Base-by-base conservation (phyloP, 2,888 invertebrate genomes). In the Lymantria monacha region DNA sequence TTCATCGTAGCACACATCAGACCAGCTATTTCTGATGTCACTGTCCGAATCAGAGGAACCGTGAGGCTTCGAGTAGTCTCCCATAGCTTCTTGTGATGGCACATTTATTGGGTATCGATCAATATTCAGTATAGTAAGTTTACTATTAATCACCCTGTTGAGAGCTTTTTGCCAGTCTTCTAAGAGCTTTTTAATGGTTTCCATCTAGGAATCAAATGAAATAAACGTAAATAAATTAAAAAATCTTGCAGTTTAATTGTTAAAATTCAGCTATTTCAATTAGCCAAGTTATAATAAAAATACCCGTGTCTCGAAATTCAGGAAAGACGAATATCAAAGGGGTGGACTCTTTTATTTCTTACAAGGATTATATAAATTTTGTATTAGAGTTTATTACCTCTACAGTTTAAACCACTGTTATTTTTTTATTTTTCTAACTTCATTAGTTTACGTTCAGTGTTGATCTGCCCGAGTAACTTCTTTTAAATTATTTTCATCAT, bases 91-190 rank as follows among this genome's bases (percentile, higher is more conserved):
- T 43, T 83, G 83, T 7, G 86, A 82, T 14, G 76, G 75, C n/a
- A 77, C 63, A 53, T 84, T 84, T 5, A 80, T 62, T 8, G 74
- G 72, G 30, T 74, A 76, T 36, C 76, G 48, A 48, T 84, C 83
- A 40, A 72, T 70, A 52, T 74, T 80, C 45, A 84, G 54, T 15
- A 81, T 66, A 7, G 77, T 74, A 49, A 83, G 55, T 59, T 82
- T 83, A 55, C 70, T 80, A 51, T 84, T 83, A 49, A 85, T 81
- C 37, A 86, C 87, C 76, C 78, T 79, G 55, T 76, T 84, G 1
- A 91, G 64, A 3, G 81, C 76, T 52, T 83, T 82, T 58, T 90
- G 87, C 89, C 90, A 90, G 49, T 85, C 83, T 56, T 87, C 84
- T 48, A 91, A 61, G 7, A 85, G 63, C 47, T 81, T 83, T 58